phyloP scores from a whole-genome alignment of 2,797 vertebrate genomes.

The Dipus sagitta region DNA sequence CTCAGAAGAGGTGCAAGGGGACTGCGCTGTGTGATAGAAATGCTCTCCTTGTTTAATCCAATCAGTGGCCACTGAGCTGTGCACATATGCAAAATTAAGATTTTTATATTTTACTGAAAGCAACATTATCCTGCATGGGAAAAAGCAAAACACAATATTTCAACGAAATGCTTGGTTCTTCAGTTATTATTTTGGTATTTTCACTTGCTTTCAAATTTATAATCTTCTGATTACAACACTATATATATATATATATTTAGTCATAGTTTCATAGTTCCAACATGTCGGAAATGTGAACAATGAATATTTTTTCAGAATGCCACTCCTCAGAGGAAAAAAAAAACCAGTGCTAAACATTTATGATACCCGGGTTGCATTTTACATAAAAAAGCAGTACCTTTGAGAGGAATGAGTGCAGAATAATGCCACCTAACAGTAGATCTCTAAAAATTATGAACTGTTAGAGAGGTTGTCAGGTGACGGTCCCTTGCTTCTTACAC shows the following conservation, averaged over 20 bases:
- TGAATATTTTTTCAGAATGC: slow-evolving; percentile 25
- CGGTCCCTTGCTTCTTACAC: not conserved
- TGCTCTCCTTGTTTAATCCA: not conserved
- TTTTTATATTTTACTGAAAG: not conserved
- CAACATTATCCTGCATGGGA: not conserved
- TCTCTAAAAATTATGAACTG: not conserved
- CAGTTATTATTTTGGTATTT: slow-evolving; percentile 4
- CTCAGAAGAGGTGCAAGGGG: not conserved
- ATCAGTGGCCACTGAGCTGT: not conserved
- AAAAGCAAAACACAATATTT: not conserved
- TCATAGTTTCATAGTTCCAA: slow-evolving; percentile 21
- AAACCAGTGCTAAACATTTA: not conserved
- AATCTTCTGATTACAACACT: slow-evolving; percentile 29
- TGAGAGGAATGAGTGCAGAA: not conserved
- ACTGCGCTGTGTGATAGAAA: not conserved
- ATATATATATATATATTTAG: not conserved
- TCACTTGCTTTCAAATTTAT: not conserved
- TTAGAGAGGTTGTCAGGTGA: not conserved
- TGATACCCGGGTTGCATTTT: not conserved
- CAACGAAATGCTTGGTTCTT: slow-evolving; percentile 23
- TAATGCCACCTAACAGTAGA: not conserved
- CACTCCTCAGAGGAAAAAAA: not conserved
- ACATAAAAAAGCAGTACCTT: not conserved
- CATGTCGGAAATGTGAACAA: slow-evolving; percentile 24
- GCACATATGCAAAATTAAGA: not conserved